phyloP scores from a whole-genome alignment of 2,797 vertebrate species.

The Picus viridis region DNA sequence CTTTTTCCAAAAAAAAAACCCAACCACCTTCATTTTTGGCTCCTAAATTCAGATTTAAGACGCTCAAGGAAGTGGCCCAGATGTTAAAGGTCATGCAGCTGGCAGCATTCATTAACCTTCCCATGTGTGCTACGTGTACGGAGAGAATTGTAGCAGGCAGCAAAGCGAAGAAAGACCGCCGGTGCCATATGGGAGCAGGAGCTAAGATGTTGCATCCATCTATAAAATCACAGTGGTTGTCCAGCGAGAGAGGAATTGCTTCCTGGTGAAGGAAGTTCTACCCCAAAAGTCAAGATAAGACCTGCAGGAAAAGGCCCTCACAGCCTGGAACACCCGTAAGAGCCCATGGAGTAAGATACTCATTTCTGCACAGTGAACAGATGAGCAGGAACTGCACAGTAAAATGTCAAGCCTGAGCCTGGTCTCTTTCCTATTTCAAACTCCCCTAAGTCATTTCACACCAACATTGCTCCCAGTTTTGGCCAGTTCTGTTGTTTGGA shows the following conservation, averaged over 20 bases:
- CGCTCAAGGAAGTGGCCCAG: neutral
- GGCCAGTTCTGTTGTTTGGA: neutral
- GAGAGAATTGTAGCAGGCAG: neutral
- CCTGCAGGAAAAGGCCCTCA: neutral
- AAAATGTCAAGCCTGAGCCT: neutral
- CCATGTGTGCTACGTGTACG: neutral
- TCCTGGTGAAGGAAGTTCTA: neutral
- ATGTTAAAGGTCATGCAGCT: neutral
- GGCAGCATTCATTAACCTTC: neutral
- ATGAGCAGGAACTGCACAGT: neutral
- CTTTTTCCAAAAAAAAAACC: neutral
- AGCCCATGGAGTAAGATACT: neutral
- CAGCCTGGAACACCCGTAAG: neutral
- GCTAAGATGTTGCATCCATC: neutral
- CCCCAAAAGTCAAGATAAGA: neutral
- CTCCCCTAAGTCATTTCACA: neutral
- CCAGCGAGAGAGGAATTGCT: neutral
- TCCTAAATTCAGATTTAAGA: constrained; percentile 1
- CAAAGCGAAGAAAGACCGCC: neutral
- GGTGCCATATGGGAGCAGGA: neutral
- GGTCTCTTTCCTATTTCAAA: neutral
- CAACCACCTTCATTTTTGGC: neutral
- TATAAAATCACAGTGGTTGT: neutral
- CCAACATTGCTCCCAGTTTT: neutral
- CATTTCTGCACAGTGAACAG: accelerated